Conservation (phyloP, 2,113 vertebrate genomes). For the Spea bombifrons region DNA sequence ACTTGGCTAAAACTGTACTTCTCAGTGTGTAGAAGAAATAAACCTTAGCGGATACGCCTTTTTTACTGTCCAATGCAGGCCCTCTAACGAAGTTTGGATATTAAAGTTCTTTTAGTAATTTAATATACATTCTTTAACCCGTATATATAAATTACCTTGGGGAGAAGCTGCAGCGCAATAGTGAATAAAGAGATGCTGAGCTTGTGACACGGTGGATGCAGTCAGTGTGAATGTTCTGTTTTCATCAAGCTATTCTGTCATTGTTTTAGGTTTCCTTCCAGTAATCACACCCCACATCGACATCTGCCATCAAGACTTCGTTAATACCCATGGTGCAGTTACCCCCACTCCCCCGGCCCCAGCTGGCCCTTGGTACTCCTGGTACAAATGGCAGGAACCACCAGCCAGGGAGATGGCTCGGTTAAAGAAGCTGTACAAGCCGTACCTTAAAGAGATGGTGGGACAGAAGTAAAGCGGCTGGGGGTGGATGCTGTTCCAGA, state of each 20-base stretch:
- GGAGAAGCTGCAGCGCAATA: too few relatives aligned
- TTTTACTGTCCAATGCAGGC: too few relatives aligned
- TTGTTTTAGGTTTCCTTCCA: constrained; percentile 70
- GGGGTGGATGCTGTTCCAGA: not conserved
- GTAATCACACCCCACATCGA: constrained; percentile 67
- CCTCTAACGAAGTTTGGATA: too few relatives aligned
- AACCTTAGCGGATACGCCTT: too few relatives aligned
- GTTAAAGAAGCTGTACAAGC: constrained; percentile 71
- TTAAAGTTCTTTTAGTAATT: too few relatives aligned
- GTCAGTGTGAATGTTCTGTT: too few relatives aligned
- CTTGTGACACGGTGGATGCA: too few relatives aligned
- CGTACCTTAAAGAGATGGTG: constrained; percentile 63
- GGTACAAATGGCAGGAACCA: constrained; percentile 75
- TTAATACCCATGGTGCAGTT: constrained; percentile 77
- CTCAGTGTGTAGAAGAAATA: too few relatives aligned
- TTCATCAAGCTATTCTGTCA: not conserved
- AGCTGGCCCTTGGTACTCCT: constrained; percentile 74
- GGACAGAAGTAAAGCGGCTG: not conserved
- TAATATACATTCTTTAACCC: too few relatives aligned
- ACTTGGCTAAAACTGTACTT: too few relatives aligned
- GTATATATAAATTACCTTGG: too few relatives aligned
- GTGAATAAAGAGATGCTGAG: too few relatives aligned
- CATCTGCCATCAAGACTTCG: constrained; percentile 68
- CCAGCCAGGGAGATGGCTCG: constrained; percentile 68
- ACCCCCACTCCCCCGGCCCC: constrained; percentile 66